These are phyloP conservation scores for Otus scops DNA, from an alignment of 2,797 vertebrate genomes.

Conservation along the genomic window DNA sequence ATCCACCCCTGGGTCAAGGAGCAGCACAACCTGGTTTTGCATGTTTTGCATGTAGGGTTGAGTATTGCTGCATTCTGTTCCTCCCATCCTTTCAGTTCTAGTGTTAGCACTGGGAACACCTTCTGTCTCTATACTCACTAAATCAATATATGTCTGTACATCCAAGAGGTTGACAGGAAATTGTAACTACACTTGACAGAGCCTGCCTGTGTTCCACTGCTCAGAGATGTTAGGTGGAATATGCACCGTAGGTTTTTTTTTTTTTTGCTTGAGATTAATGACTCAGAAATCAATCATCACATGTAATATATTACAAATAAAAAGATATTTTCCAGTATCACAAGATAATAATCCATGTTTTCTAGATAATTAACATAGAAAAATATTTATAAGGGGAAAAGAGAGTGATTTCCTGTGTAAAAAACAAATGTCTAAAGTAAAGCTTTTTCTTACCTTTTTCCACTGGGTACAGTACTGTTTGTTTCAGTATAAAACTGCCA, in stretches of 20 bases:
- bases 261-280: background rate
- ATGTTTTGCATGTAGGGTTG: rapidly evolving
- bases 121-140: background rate
- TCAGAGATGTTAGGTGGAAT: background rate
- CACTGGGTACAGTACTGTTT: background rate
- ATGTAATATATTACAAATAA: background rate
- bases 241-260: background rate
- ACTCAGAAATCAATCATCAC: background rate
- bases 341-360: background rate
- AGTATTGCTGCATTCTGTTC: background rate
- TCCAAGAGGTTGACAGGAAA: background rate
- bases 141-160: background rate
- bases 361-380: background rate
- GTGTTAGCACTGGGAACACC: background rate
- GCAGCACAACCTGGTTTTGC: background rate
- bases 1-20: background rate
- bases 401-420: background rate
- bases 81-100: background rate
- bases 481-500: background rate
- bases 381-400: background rate
- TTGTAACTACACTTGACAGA: background rate
- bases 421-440: background rate
- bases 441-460: background rate
- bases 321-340: background rate
- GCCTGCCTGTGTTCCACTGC: background rate